Evolutionary conservation across 30 jellyfish, hydroid and myxozoan genomes (phyloP), one percentile per base, ranked within the genome.

Genomic region (Cassiopea xamachana): DNA sequence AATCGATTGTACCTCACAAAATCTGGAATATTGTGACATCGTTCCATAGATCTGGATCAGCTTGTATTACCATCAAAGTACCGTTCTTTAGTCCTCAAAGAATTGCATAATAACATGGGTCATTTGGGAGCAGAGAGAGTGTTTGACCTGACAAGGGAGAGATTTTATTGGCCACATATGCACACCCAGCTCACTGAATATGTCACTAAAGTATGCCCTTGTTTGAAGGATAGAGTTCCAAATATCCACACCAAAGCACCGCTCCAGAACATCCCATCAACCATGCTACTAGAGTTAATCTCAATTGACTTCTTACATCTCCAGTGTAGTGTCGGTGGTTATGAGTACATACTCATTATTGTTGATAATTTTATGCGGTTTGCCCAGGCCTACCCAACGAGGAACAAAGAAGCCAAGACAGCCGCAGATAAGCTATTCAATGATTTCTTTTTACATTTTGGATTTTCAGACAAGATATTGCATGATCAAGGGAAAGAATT

Each of bases 131-230:
- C 80, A 16, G 93, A 82, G 8, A 67, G 95, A 51, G 88, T 74
- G 16, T 8, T 80, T 18, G 80, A 82, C 44, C 69, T 80, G 50
- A 60, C 81, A 12, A 27, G 89, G 44, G 47, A 79, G 93, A 10
- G 95, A 49, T 61, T 87, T 47, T 87, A 47, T 68, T 87, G 93
- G 95, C 92, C 95, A n/a, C 69, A 49, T 50, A 60, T 87, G 95
- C 84, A 60, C 12, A 76, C 76, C 13, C 27, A 78, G 27, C 14
- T 79, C 72, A 50, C 74, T 71, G 72, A 64, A 43, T 81, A 18
- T 62, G 82, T 77, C 80, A 73, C 81, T 9, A 50, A 64, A 64
- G 60, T 73, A 18, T 86, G 93, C 75, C 58, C 81, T 8, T 86
- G 93, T 60, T 47, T 86, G 71, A 69, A 51, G 59, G 69, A 74